Evolutionary conservation across 2,113 vertebrate species (phyloP).

Genomic region (Arothron firmamentum): DNA sequence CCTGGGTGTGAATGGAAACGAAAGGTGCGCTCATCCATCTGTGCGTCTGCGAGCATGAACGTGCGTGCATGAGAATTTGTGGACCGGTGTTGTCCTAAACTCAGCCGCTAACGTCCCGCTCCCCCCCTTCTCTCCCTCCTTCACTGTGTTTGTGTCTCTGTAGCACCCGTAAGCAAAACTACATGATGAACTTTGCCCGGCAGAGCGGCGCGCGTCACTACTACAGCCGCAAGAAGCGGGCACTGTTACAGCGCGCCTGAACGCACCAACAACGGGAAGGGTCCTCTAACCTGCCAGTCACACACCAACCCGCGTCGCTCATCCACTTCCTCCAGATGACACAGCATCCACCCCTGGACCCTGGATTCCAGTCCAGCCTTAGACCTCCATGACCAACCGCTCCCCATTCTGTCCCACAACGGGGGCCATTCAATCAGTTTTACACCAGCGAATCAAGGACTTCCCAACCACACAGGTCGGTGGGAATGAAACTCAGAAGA

Average conservation of each 20-base stretch:
- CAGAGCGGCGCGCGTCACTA: conserved; percentile 95
- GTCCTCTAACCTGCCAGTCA: conserved; percentile 65
- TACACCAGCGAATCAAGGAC: conserved; percentile 54
- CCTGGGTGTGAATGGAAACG: conserved; percentile 12
- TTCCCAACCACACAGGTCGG: conserved; percentile 49
- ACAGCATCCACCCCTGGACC: conserved; percentile 48
- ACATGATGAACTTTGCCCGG: conserved; percentile 99
- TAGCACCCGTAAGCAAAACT: conserved; percentile 99
- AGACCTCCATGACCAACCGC: conserved; percentile 42
- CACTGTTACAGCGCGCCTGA: conserved; percentile 87
- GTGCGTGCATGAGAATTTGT: conserved; percentile 33
- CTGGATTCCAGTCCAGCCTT: conserved; percentile 64
- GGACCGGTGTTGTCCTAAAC: conserved; percentile 5
- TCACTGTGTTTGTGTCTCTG: conserved; percentile 48
- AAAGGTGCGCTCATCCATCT: conserved; percentile 27
- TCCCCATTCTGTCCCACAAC: conserved; percentile 40
- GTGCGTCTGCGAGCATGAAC: conserved; percentile 40
- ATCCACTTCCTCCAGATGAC: conserved; percentile 57
- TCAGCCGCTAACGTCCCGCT: conserved; percentile 55
- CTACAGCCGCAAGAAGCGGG: conserved; percentile 97
- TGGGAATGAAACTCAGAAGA: conserved; percentile 60
- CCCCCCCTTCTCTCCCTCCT: conserved; percentile 24
- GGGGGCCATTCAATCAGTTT: conserved; percentile 53
- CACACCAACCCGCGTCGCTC: conserved; percentile 49
- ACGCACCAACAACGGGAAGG: conserved; percentile 60